These are phyloP conservation scores for Hemiprocne comata DNA, from an alignment of 2,113 vertebrate species.

Conservation along the genomic window DNA sequence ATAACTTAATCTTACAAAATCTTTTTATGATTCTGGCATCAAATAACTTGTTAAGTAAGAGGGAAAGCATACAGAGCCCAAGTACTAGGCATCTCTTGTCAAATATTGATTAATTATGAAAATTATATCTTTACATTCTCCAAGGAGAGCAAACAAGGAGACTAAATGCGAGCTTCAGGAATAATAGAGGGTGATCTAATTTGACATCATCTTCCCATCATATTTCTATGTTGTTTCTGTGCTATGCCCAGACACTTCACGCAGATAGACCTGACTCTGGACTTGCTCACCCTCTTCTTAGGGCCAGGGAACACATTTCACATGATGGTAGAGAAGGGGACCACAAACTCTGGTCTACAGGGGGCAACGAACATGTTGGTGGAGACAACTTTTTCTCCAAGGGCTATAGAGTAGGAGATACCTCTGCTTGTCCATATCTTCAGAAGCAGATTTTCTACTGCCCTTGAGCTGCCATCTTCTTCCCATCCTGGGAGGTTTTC, in stretches of 20 bases:
- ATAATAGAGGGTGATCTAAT: neutral
- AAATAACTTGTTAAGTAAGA: neutral
- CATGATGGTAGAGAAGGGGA: accelerated
- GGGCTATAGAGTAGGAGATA: neutral
- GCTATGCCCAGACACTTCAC: neutral
- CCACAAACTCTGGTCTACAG: neutral
- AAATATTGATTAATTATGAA: slow-evolving; percentile 21
- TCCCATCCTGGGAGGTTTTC: accelerated
- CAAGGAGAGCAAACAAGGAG: neutral
- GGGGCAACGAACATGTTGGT: neutral
- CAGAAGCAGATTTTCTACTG: accelerated
- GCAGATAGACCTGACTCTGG: accelerated
- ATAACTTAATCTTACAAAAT: neutral
- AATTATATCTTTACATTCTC: neutral
- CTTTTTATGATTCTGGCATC: neutral
- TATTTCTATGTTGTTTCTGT: neutral
- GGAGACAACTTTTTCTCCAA: neutral
- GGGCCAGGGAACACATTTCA: neutral
- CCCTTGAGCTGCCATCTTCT: neutral
- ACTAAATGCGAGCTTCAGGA: neutral
- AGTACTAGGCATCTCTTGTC: neutral
- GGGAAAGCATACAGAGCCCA: neutral
- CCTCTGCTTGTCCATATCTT: neutral
- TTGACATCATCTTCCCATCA: accelerated
- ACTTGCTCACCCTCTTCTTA: neutral